Evolutionary conservation across 2,797 vertebrate genomes (phyloP).

Genomic region (Pseudochaenichthys georgianus): DNA sequence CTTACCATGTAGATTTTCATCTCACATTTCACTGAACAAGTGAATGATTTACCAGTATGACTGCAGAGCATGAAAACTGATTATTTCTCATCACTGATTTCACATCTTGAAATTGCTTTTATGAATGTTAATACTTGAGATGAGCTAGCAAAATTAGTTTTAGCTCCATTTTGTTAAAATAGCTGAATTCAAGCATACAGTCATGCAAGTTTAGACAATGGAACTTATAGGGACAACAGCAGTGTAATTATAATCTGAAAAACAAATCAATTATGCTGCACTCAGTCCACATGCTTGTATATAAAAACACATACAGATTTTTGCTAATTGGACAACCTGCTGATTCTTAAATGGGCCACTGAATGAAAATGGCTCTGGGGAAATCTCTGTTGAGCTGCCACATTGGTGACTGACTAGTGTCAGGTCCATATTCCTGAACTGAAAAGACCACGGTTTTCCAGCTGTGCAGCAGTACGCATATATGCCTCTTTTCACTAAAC

Average conservation of each 20-base stretch:
- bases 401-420: conserved; percentile 4
- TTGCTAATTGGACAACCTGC: conserved; percentile 30
- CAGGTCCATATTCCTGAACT: conserved; percentile 3
- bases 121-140: conserved; percentile 1
- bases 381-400: conserved; percentile 17
- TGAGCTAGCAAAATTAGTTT: not conserved
- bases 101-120: not conserved
- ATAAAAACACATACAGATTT: conserved; percentile 3
- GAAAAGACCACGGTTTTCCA: not conserved
- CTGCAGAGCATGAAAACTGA: conserved; percentile 13
- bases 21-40: conserved; percentile 2
- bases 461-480: conserved; percentile 14
- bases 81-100: conserved; percentile 19
- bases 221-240: not conserved
- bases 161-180: not conserved
- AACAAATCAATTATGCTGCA: not conserved
- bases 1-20: not conserved
- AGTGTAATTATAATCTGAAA: not conserved
- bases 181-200: not conserved
- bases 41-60: not conserved
- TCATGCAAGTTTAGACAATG: not conserved
- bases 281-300: not conserved
- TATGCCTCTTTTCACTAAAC: not conserved
- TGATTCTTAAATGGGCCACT: conserved; percentile 29
- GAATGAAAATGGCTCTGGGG: conserved; percentile 13